phyloP scores from a whole-genome alignment of 2,797 vertebrate genomes.

The Otolemur crassicaudatus region DNA sequence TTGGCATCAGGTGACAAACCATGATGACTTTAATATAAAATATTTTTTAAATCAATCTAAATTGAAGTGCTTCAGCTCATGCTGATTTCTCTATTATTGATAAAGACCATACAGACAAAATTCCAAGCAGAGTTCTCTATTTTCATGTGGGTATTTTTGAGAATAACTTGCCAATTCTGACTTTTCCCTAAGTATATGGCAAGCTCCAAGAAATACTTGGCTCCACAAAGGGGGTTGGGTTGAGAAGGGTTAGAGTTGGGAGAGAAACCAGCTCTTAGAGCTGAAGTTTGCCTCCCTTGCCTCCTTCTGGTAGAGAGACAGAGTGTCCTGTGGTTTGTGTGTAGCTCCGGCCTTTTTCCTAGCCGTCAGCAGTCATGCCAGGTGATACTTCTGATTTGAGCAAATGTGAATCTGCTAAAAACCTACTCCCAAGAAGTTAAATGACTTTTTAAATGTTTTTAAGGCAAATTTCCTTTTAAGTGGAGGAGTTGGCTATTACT shows the following conservation, averaged over 20 bases:
- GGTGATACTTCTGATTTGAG: constrained; percentile 1
- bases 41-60: neutral
- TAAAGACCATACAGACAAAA: neutral
- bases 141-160: neutral
- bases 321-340: neutral
- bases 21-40: constrained; percentile 22
- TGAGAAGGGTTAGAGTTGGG: neutral
- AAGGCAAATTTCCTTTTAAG: neutral
- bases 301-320: neutral
- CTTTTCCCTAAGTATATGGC: neutral
- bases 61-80: neutral
- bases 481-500: neutral
- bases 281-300: neutral
- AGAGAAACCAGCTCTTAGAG: neutral
- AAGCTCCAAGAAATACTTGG: neutral
- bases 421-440: constrained; percentile 10
- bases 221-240: neutral
- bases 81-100: neutral
- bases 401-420: neutral
- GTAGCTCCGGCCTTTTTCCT: neutral
- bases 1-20: neutral
- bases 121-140: neutral
- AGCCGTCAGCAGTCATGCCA: neutral
- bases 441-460: neutral
- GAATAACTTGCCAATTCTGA: neutral